Evolutionary conservation across 2,888 invertebrate species (phyloP), one percentile per base, ranked within the genome.

Genomic region (Rapana venosa): DNA sequence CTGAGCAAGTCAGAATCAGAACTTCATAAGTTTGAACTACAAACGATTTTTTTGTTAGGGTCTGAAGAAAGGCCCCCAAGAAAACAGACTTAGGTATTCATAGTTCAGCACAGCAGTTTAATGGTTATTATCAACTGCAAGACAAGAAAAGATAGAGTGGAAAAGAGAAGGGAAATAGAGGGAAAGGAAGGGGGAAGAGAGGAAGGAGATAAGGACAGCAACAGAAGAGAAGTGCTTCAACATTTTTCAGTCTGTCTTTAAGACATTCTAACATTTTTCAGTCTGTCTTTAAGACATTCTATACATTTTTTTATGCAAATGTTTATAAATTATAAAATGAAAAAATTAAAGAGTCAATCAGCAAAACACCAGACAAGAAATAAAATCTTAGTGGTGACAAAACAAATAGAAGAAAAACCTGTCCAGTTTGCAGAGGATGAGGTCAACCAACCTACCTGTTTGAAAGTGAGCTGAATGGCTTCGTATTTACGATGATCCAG

Each of bases 381-480:
- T 6, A 17, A 66, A 6, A 66, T 66, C 13, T 66, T 2, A 22
- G 26, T 13, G 13, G 26, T 26, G 26, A 22, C 66, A 66, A 66
- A 22, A 66, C 26, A 66, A 66, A 66, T 13, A 26, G 17, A 2
- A 17, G 26, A 26, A 66, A n/a, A 47, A 47, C 47, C 47, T 47
- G 4, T 8, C 47, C 47, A 47, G 47, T 8, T 47, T 47, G 47
- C 47, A 47, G 8, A 47, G 8, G 47, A 47, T 8, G 47, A 47
- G 47, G 47, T 47, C 47, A 47, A 47, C 47, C 47, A 6, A 90
- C 91, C 91, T 35, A 99, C 98, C 97, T 99, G 99, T 96, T 98
- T 98, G 97, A 99, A 99, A 0, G 99, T 99, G 94, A 99, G 98
- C 96, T 99, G 98, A 94, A 99, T 99, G 0, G 99, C 99, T 96